phyloP scores from a whole-genome alignment of 2,113 vertebrate genomes.

The Nesogale talazaci region DNA sequence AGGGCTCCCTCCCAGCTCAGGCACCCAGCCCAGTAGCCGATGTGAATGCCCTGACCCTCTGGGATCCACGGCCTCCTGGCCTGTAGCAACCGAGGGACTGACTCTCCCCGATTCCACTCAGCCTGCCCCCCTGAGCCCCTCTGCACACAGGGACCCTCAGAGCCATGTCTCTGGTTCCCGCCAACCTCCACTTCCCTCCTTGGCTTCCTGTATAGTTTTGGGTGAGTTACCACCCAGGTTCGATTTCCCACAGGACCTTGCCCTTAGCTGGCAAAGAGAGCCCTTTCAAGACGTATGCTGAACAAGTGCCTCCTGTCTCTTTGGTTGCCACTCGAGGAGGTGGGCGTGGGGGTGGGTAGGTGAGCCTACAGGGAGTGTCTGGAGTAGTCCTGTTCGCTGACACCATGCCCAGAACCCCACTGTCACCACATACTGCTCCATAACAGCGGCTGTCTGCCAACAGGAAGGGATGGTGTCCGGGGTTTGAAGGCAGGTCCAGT shows the following conservation, averaged over 20 bases:
- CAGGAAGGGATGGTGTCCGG: not conserved
- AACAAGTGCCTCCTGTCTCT: not conserved
- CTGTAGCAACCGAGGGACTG: not conserved
- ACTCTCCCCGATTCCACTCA: not conserved
- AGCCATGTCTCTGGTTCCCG: not conserved
- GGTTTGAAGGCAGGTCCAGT: not conserved
- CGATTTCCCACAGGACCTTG: not conserved
- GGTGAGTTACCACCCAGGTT: not conserved
- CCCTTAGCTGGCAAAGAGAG: not conserved
- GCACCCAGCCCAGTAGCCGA: fast-evolving
- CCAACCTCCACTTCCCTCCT: not conserved
- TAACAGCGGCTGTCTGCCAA: not conserved
- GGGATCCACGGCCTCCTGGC: not conserved
- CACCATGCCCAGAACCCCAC: not conserved
- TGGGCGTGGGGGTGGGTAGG: not conserved
- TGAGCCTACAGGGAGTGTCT: not conserved
- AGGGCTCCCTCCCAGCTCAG: not conserved
- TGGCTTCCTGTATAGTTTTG: not conserved
- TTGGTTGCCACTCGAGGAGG: not conserved
- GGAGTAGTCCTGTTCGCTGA: not conserved
- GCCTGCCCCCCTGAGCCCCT: not conserved
- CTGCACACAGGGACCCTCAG: not conserved
- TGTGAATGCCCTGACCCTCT: not conserved
- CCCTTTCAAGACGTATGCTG: not conserved
- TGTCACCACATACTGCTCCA: too few species aligned